A percentile compares a stretch with the other conserved stretches of the same genome.
Conservation (phyloP, 2,888 invertebrate genomes). For the Aspidapion aeneum region DNA sequence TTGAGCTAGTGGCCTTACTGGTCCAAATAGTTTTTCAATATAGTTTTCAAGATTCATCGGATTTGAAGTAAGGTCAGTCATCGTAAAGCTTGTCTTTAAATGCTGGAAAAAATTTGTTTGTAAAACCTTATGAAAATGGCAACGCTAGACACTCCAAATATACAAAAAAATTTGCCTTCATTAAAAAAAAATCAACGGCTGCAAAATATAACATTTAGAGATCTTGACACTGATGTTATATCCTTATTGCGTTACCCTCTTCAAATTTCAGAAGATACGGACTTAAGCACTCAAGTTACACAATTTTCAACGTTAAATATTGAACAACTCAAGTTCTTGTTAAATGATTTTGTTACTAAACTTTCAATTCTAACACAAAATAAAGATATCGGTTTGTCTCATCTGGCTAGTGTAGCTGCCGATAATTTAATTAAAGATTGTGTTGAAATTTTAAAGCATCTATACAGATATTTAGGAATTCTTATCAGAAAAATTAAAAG, state of each 20-base stretch:
- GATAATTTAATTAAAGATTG: conserved; percentile 43
- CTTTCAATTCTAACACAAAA: conserved; percentile 47
- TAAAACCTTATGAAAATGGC: too few relatives aligned
- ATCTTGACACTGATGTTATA: conserved; percentile 62
- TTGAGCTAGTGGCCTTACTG: too few relatives aligned
- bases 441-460: conserved; percentile 48
- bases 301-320: conserved; percentile 31
- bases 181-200: conserved; percentile 6
- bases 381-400: conserved; percentile 36
- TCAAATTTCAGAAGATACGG: conserved; percentile 20
- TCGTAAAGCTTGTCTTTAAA: too few relatives aligned
- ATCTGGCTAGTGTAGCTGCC: conserved; percentile 39
- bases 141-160: conserved; percentile 23
- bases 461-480: conserved; percentile 41
- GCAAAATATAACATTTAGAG: conserved; percentile 42
- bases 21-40: too few relatives aligned
- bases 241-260: conserved; percentile 51
- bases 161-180: conserved; percentile 18
- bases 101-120: too few relatives aligned
- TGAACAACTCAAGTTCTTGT: conserved; percentile 48
- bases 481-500: conserved; percentile 37
- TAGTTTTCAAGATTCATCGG: too few relatives aligned
- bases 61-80: too few relatives aligned
- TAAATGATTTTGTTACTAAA: conserved; percentile 59
- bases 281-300: conserved; percentile 22